These are phyloP conservation scores for Trichopria drosophilae DNA, from an alignment of 2,888 invertebrate species.

Conservation along the genomic window DNA sequence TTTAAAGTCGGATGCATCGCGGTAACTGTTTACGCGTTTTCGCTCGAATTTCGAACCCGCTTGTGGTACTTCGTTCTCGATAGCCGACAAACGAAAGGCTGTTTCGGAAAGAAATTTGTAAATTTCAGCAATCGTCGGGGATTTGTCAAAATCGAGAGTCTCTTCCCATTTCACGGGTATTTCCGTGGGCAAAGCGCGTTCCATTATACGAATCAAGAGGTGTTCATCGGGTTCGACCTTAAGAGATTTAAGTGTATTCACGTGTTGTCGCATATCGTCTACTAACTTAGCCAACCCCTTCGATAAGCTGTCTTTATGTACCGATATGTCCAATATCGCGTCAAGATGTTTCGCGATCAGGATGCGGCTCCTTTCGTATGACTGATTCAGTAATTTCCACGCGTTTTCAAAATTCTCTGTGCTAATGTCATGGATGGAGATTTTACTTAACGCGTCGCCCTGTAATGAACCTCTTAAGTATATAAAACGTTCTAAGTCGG, in stretches of 20 bases:
- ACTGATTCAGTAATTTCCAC: conserved; percentile 29
- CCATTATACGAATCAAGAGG: conserved; percentile 28
- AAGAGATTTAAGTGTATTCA: conserved; percentile 27
- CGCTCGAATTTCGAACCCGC: no score
- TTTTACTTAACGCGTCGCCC: conserved; percentile 33
- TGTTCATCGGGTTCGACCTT: conserved; percentile 31
- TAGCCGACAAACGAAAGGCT: no score
- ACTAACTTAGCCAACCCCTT: conserved; percentile 18
- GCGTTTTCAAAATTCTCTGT: conserved; percentile 33
- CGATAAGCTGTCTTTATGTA: conserved; percentile 1
- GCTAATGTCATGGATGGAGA: conserved; percentile 29
- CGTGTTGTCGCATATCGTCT: conserved; percentile 28
- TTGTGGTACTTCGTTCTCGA: no score
- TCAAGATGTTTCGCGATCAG: conserved; percentile 28
- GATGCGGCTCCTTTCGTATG: conserved; percentile 30
- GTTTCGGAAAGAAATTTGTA: no score
- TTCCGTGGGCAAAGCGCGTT: conserved; percentile 26
- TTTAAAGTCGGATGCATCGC: no score
- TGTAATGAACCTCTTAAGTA: conserved; percentile 32
- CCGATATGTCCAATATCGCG: conserved; percentile 14
- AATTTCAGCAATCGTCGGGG: no score
- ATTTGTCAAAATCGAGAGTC: no score
- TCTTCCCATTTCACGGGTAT: conserved; percentile 30
- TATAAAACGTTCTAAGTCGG: conserved; percentile 29
- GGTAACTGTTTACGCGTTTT: no score